Evolutionary conservation across 2,113 vertebrate genomes (phyloP), one percentile per base, ranked within the genome.

Genomic region (Melanotaenia duboulayi): DNA sequence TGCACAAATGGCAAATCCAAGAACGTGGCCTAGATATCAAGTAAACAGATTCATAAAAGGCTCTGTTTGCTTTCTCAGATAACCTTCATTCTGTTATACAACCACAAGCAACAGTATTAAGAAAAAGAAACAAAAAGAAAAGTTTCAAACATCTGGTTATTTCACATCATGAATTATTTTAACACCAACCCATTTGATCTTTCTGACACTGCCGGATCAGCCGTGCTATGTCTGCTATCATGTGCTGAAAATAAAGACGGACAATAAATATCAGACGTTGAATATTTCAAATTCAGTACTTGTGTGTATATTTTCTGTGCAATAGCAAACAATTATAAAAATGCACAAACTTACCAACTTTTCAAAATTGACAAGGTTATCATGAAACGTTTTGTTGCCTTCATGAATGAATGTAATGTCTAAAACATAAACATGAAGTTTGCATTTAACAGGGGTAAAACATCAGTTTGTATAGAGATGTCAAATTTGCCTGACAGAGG

Each of bases 391-490:
- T 94, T 96, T 99, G 92, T 99, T 99, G 90, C 97, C 98, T 93
- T 99, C 97, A 9, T 99, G 98, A 84, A 97, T 97, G 88, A 99
- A 99, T 1, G 97, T 99, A 54, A 99, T 96, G 90, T 99, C 97
- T 99, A 72, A 24, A 82, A 62, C 13, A 72, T 0, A 22, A 20
- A 50, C 19, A 61, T 61, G 28, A 44, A 7, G 25, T 78, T 60
- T 67, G 24, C 14, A 24, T 20, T 66, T 54, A 56, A 16, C 58
- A 62, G 8, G 14, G 12, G 23, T 46, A 42, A 48, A 48, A 48
- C 17, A 42, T 19, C 48, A 14, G 25, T 55, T 67, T 56, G 39
- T 56, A 22, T 9, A 49, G 7, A 22, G 8, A 35, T 17, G 5
- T 42, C 14, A 55, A n/a, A 44, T 24, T 37, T 39, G 16, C 24